A percentile compares a stretch with the other conserved stretches of the same genome.
These are phyloP conservation scores for Echiichthys vipera DNA, from an alignment of 2,797 vertebrate genomes.

Conservation along the genomic window DNA sequence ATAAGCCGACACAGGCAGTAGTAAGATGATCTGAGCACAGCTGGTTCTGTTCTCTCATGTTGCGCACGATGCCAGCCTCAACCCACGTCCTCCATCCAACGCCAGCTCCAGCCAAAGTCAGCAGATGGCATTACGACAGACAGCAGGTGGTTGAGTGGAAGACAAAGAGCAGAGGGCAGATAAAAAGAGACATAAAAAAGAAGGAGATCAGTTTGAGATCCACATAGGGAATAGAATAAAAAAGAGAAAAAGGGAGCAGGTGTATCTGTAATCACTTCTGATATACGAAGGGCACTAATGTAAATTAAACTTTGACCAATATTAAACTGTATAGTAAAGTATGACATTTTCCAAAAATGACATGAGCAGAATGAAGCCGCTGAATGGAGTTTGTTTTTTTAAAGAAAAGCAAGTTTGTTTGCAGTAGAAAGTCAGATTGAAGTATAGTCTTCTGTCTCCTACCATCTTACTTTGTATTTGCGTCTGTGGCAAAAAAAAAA, in stretches of 20 bases:
- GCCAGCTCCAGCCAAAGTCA: conserved; percentile 51
- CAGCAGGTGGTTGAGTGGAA: conserved; percentile 23
- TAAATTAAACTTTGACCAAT: too few relatives aligned
- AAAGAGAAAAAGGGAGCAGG: background rate
- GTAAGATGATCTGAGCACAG: conserved; percentile 17
- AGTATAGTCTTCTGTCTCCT: background rate
- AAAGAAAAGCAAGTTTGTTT: too few relatives aligned
- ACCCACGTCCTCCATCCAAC: conserved; percentile 10
- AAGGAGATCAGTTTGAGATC: background rate
- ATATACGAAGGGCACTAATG: background rate
- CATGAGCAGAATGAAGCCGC: too few relatives aligned
- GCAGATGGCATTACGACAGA: conserved; percentile 71
- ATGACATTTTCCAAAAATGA: background rate
- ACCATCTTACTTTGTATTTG: background rate
- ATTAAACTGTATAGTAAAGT: too few relatives aligned
- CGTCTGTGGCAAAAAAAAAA: background rate
- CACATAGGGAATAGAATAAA: conserved; percentile 2
- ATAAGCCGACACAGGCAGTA: background rate
- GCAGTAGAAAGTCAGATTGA: background rate
- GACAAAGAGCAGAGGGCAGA: conserved; percentile 22
- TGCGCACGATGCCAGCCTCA: conserved; percentile 36
- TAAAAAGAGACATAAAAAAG: background rate
- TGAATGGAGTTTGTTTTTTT: too few relatives aligned
- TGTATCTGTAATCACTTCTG: background rate
- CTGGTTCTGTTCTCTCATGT: conserved; percentile 2